Evolutionary conservation across 2,113 vertebrate genomes (phyloP).

Genomic region (human (Homo sapiens)): DNA sequence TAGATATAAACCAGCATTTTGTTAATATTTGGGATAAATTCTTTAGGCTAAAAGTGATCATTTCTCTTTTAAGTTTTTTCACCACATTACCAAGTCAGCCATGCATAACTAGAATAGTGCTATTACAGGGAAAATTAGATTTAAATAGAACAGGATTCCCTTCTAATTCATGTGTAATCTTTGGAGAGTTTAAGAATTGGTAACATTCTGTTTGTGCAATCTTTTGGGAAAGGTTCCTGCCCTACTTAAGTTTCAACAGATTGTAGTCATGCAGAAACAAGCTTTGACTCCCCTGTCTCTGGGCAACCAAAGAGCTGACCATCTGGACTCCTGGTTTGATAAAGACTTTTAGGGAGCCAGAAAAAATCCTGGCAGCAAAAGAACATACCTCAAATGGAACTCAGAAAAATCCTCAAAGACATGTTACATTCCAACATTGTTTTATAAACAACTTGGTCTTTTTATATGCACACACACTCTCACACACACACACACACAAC

Average conservation of each 20-base stretch:
- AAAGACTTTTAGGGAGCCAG: constrained; percentile 48
- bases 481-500: background rate
- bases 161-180: background rate
- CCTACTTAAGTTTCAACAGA: constrained; percentile 49
- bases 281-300: constrained; percentile 48
- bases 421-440: constrained; percentile 19
- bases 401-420: constrained; percentile 49
- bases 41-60: background rate
- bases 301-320: constrained; percentile 57
- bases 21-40: background rate
- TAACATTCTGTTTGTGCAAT: constrained; percentile 35
- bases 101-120: background rate
- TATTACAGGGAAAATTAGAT: background rate
- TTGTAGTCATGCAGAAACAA: constrained; percentile 57
- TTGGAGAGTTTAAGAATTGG: constrained; percentile 34
- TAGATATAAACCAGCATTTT: background rate
- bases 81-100: background rate
- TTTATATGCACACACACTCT: background rate
- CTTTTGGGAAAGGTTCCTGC: constrained; percentile 32
- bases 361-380: constrained; percentile 62
- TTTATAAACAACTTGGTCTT: constrained; percentile 50
- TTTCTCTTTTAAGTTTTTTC: background rate
- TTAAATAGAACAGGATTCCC: constrained; percentile 24
- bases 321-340: constrained; percentile 71
- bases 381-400: constrained; percentile 12